A percentile compares a stretch with the other conserved stretches of the same genome.
Conservation (phyloP, 2,888 invertebrate genomes). For the Andrena bucephala region DNA sequence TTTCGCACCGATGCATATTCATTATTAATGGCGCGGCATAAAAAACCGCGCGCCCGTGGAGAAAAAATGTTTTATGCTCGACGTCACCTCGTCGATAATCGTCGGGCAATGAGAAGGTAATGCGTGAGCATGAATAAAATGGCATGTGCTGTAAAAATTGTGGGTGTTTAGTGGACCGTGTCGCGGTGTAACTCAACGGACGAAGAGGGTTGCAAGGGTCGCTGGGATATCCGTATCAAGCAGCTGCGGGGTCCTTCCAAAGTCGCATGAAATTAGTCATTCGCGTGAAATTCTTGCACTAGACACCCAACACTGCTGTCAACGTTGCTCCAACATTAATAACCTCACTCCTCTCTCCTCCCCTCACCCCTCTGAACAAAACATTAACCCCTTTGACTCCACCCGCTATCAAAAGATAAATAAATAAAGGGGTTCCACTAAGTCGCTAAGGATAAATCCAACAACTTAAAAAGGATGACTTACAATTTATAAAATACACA, state of each 20-base stretch:
- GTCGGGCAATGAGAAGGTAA: slow-evolving; percentile 55
- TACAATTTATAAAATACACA: no score
- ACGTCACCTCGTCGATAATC: slow-evolving; percentile 15
- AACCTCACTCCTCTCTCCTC: neutral
- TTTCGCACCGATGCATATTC: slow-evolving; percentile 1
- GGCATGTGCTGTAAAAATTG: slow-evolving; percentile 80
- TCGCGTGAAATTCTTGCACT: slow-evolving; percentile 56
- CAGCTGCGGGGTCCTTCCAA: slow-evolving; percentile 73
- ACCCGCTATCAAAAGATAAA: no score
- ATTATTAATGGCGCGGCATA: slow-evolving; percentile 4
- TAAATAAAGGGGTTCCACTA: no score
- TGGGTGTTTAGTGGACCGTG: slow-evolving; percentile 83
- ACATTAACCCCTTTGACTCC: no score
- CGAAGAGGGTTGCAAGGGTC: slow-evolving; percentile 72
- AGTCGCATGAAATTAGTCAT: slow-evolving; percentile 80
- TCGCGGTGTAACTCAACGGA: slow-evolving; percentile 71
- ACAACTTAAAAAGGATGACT: no score
- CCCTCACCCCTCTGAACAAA: no score
- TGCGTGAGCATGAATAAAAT: slow-evolving; percentile 77
- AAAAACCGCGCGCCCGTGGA: neutral
- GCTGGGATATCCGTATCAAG: slow-evolving; percentile 71
- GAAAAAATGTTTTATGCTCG: slow-evolving; percentile 12
- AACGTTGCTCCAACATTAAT: neutral
- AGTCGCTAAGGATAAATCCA: no score
- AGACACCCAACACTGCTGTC: neutral